Percentiles rank a stretch among this genome's conserved stretches.
phyloP scores from a whole-genome alignment of 2,888 invertebrate species.

The Allolobophora icterica region DNA sequence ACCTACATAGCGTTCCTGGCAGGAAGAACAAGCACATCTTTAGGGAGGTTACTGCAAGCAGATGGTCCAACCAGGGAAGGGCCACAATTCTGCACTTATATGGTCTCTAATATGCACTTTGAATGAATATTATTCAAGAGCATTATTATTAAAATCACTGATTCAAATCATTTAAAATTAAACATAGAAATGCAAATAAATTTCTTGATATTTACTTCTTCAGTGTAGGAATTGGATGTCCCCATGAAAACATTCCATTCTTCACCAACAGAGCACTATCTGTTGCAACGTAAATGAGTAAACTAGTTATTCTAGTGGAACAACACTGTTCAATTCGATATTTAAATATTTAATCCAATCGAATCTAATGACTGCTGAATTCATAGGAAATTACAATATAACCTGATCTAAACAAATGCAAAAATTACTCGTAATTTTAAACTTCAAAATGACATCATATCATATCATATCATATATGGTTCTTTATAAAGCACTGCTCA shows the following conservation, averaged over 20 bases:
- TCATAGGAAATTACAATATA: neutral
- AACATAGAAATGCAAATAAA: neutral
- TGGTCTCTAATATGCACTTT: neutral
- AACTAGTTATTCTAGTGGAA: neutral
- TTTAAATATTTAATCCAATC: neutral
- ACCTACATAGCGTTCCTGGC: neutral
- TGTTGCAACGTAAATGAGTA: neutral
- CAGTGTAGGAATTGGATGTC: neutral
- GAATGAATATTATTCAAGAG: neutral
- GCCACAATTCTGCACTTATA: neutral
- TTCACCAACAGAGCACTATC: neutral
- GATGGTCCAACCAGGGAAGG: neutral
- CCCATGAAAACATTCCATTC: neutral
- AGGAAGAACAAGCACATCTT: neutral
- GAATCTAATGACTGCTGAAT: too few relatives aligned
- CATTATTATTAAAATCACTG: neutral
- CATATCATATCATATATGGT: too few relatives aligned
- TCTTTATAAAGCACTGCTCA: too few relatives aligned
- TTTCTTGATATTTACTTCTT: neutral
- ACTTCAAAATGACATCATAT: too few relatives aligned
- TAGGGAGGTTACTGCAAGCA: neutral
- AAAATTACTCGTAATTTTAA: neutral
- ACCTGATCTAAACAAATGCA: neutral
- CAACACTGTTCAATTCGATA: neutral
- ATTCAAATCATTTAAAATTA: neutral